Evolutionary conservation across 2,113 vertebrate species (phyloP).

Genomic region (Vombatus ursinus): DNA sequence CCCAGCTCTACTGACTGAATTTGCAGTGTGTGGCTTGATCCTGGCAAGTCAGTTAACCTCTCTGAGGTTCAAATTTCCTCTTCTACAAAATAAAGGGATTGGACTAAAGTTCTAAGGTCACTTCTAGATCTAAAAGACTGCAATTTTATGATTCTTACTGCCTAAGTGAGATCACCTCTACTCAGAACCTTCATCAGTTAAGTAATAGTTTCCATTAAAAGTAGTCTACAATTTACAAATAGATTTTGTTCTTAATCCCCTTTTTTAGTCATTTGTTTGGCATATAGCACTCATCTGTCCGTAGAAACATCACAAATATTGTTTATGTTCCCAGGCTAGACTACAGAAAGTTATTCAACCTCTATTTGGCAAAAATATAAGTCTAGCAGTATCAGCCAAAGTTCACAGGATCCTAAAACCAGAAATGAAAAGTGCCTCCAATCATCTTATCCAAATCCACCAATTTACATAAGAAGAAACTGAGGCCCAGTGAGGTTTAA

Average conservation of each 20-base stretch:
- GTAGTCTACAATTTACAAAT: neutral
- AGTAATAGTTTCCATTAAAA: neutral
- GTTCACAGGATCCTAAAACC: neutral
- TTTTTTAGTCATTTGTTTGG: neutral
- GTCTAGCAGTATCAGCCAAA: neutral
- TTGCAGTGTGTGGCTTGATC: neutral
- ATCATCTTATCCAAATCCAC: neutral
- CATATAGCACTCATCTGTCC: neutral
- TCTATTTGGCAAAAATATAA: neutral
- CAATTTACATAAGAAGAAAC: neutral
- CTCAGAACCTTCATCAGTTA: neutral
- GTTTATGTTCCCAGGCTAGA: neutral
- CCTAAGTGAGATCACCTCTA: neutral
- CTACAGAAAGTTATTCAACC: neutral
- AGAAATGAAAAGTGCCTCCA: neutral
- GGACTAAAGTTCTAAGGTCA: neutral
- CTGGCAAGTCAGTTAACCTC: neutral
- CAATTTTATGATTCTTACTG: neutral
- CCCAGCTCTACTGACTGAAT: neutral
- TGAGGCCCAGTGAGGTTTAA: neutral
- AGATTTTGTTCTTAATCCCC: slow-evolving; percentile 1
- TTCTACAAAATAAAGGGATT: neutral
- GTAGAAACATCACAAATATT: neutral
- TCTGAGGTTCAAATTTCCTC: neutral
- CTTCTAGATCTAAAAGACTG: neutral